Percentiles rank a stretch among this genome's conserved stretches.
Evolutionary conservation across 2,888 invertebrate genomes (phyloP).

Genomic region (Trichogramma dendrolimi): DNA sequence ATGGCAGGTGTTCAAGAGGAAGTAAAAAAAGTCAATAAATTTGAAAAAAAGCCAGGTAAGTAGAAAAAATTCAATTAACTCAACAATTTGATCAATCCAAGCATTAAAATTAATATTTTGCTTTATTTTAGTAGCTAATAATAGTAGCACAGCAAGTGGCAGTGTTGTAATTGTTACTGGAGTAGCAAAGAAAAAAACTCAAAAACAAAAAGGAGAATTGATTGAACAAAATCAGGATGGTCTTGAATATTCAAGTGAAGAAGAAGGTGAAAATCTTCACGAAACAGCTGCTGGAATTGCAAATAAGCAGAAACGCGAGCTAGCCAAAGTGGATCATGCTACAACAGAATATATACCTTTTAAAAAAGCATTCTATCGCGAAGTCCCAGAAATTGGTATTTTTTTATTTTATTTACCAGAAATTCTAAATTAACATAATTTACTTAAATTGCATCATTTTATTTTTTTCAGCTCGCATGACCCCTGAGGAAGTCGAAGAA

Average conservation of each 20-base stretch:
- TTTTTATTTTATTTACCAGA: background rate
- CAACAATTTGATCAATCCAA: background rate
- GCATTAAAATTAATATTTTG: background rate
- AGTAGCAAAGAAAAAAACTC: constrained; percentile 74
- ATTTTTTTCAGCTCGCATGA: constrained; percentile 67
- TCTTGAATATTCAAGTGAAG: constrained; percentile 94
- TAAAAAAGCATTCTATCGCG: constrained; percentile 94
- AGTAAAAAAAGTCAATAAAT: constrained; percentile 74
- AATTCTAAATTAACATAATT: background rate
- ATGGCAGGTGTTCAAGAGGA: constrained; percentile 89
- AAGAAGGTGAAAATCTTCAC: constrained; percentile 91
- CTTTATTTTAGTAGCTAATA: constrained; percentile 13
- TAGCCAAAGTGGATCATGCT: constrained; percentile 88
- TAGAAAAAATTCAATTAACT: background rate
- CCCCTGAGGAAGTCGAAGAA: constrained; percentile 76
- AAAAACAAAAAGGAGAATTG: constrained; percentile 89
- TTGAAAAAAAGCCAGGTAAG: constrained; percentile 57
- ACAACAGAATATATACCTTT: constrained; percentile 83
- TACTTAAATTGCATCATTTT: background rate
- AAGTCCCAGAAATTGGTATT: constrained; percentile 83
- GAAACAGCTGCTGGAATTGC: constrained; percentile 84
- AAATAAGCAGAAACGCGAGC: constrained; percentile 86
- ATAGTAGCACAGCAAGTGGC: constrained; percentile 39
- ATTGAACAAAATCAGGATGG: constrained; percentile 99
- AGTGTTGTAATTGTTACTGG: constrained; percentile 80